Base-by-base conservation (phyloP, 53 echinoderm and acorn worm genomes). In the Echinarachnius parma region DNA sequence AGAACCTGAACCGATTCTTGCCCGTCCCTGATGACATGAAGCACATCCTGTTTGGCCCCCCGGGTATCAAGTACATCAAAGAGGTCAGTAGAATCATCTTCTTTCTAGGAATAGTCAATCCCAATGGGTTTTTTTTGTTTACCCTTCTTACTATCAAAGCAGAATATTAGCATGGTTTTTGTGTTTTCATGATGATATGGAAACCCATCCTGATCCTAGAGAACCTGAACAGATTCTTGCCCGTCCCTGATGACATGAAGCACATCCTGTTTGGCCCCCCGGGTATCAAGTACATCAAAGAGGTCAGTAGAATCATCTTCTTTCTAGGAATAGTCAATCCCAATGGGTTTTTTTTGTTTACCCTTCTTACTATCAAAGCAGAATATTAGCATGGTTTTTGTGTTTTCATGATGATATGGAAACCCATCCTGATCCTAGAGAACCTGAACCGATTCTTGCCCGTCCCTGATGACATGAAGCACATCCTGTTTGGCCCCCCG, bases 251-350 rank as follows among this genome's bases (percentile, higher is more conserved):
- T 9, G 89, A 90, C 29, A 86, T 94, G 84, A 83, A 90, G 49
- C 63, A 83, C 36, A 86, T 77, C 27, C 54, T 94, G 37, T 86
- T 78, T 61, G 89, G 84, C 2, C 78, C 86, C 4, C 75, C 81
- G 23, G 79, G 89, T 20, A 44, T 86, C 52, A 90, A 86, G 59
- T 94, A 94, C 59, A 89, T 94, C 82, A 80, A 85, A 64, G 94
- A 94, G 90, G 94, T 94, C 58, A 59, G 83, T 31, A 20, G n/a
- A n/a, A n/a, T n/a, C n/a, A n/a, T n/a, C n/a, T n/a, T n/a, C n/a
- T n/a, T n/a, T n/a, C n/a, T n/a, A n/a, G n/a, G n/a, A n/a, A n/a
- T n/a, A n/a, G n/a, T n/a, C n/a, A n/a, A n/a, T n/a, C n/a, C n/a
- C n/a, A n/a, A n/a, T n/a, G n/a, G n/a, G n/a, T n/a, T n/a, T n/a